A percentile compares a stretch with the other conserved stretches of the same genome.
Conservation (phyloP, 2,888 invertebrate genomes). For the Cantharis rustica region DNA sequence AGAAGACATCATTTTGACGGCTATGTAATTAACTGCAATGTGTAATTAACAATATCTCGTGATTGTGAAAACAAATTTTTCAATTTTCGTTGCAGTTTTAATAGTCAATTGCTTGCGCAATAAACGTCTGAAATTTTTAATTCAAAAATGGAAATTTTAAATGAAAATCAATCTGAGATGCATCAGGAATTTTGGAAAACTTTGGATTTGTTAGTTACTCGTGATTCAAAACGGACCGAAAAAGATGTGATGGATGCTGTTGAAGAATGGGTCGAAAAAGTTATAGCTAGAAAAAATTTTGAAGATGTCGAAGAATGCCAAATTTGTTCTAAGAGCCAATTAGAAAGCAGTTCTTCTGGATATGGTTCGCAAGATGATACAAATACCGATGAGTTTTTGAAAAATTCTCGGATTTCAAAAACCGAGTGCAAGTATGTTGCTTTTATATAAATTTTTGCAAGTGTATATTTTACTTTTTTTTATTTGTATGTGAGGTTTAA, state of each 20-base stretch:
- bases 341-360: slow-evolving; percentile 6
- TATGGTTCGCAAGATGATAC: slow-evolving; percentile 23
- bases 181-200: slow-evolving; percentile 65
- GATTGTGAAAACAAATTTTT: neutral
- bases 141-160: slow-evolving; percentile 5
- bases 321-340: slow-evolving; percentile 6
- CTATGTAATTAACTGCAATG: slow-evolving; percentile 17
- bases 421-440: slow-evolving; percentile 47
- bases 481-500: too few species aligned
- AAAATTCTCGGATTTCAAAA: slow-evolving; percentile 40
- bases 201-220: slow-evolving; percentile 64
- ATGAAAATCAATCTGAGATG: slow-evolving; percentile 1
- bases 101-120: neutral
- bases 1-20: slow-evolving; percentile 5
- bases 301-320: slow-evolving; percentile 21
- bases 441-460: neutral
- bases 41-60: slow-evolving; percentile 13
- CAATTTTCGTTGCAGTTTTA: neutral
- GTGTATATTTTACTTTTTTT: too few species aligned
- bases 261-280: slow-evolving; percentile 47
- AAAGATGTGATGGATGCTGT: slow-evolving; percentile 52
- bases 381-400: slow-evolving; percentile 39
- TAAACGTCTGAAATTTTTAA: neutral
- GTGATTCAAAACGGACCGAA: slow-evolving; percentile 59
- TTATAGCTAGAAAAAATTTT: slow-evolving; percentile 36